Conservation (phyloP, 2,888 invertebrate species). For the Ennomos fuscantarius region DNA sequence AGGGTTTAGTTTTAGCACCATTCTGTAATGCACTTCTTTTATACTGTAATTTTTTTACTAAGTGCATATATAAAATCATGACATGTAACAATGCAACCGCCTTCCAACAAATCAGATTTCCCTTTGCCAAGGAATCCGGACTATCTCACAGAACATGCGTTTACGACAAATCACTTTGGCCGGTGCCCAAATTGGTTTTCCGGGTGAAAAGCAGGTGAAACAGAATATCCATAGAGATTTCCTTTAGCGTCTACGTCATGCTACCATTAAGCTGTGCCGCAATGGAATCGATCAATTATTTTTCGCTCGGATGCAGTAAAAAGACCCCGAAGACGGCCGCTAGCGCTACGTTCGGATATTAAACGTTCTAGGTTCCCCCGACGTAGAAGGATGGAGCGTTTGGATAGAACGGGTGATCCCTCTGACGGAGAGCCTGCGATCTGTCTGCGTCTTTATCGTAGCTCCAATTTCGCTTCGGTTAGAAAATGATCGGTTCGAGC, state of each 20-base stretch:
- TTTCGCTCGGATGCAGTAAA: constrained; percentile 72
- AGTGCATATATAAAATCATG: too few species aligned
- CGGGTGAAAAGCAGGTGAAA: constrained; percentile 30
- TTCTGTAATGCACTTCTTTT: neutral
- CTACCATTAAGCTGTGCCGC: constrained; percentile 63
- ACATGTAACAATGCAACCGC: neutral
- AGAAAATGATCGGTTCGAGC: constrained; percentile 51
- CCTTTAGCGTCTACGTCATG: constrained; percentile 63
- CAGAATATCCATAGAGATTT: constrained; percentile 26
- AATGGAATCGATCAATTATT: constrained; percentile 81
- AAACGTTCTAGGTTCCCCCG: constrained; percentile 60
- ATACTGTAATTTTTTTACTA: neutral
- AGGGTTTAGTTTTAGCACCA: neutral
- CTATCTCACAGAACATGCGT: constrained; percentile 25
- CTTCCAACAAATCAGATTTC: constrained; percentile 9
- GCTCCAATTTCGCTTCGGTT: constrained; percentile 56
- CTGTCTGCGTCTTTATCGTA: constrained; percentile 72
- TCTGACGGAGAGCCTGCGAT: constrained; percentile 71
- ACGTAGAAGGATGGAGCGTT: constrained; percentile 56
- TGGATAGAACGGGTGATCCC: constrained; percentile 62
- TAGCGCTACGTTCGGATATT: constrained; percentile 66
- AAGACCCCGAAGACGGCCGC: constrained; percentile 70
- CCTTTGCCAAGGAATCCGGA: constrained; percentile 22
- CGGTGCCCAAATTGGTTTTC: constrained; percentile 43
- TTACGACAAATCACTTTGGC: constrained; percentile 42